phyloP scores from a whole-genome alignment of 2,797 vertebrate species.

The Otus scops region DNA sequence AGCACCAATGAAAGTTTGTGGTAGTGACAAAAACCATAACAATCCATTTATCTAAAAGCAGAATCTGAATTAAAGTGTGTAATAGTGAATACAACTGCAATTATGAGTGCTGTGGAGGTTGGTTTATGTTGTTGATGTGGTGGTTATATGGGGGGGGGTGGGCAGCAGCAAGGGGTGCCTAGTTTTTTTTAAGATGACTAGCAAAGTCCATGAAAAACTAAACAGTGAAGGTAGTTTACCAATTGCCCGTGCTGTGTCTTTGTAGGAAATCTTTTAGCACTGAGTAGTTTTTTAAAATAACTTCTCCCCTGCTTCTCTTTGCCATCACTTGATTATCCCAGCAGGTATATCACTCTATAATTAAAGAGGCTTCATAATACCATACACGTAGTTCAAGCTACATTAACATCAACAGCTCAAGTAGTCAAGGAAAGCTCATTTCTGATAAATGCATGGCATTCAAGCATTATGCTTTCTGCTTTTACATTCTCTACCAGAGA shows the following conservation, averaged over 20 bases:
- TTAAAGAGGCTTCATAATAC: background rate
- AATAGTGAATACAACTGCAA: background rate
- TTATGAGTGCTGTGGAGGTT: background rate
- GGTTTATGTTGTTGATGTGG: background rate
- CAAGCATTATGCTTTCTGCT: background rate
- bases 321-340: background rate
- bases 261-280: background rate
- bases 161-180: too few species aligned
- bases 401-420: background rate
- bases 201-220: background rate
- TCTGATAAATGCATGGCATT: background rate
- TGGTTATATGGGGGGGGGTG: fast-evolving
- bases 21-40: background rate
- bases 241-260: background rate
- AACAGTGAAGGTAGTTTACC: background rate
- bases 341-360: background rate
- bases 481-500: background rate
- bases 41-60: background rate
- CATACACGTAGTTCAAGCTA: background rate
- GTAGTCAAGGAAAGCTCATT: background rate
- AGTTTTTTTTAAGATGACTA: background rate
- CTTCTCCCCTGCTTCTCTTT: background rate
- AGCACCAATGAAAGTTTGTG: background rate
- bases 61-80: background rate
- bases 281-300: background rate